These are phyloP conservation scores for Maconellicoccus hirsutus DNA, from an alignment of 1,140 invertebrate genomes.

Conservation along the genomic window DNA sequence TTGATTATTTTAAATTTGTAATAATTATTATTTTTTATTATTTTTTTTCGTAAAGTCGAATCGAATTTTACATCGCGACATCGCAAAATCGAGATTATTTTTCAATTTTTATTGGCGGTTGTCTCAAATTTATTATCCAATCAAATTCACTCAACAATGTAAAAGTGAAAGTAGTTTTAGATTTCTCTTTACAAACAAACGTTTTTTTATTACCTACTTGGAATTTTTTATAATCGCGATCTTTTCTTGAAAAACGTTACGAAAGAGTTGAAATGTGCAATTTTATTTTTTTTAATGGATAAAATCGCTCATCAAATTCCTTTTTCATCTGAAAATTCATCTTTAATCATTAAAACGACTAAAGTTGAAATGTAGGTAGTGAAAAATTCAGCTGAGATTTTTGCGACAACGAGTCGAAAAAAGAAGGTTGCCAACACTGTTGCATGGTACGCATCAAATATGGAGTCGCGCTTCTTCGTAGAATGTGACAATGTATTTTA, in stretches of 20 bases:
- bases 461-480: conserved; percentile 15
- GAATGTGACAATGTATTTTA: conserved; percentile 11
- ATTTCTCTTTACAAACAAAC: neutral
- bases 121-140: neutral
- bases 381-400: neutral
- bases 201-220: too few relatives aligned
- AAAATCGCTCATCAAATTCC: too few relatives aligned
- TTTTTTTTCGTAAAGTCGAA: too few relatives aligned
- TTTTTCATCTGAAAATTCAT: neutral
- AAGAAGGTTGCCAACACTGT: conserved; percentile 5
- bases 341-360: neutral
- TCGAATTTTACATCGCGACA: too few relatives aligned
- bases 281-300: neutral
- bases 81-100: too few relatives aligned
- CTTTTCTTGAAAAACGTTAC: too few relatives aligned
- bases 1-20: too few relatives aligned
- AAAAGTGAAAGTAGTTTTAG: neutral
- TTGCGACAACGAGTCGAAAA: neutral
- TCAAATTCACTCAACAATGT: neutral
- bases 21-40: too few relatives aligned
- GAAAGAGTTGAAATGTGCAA: too few relatives aligned
- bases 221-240: too few relatives aligned
- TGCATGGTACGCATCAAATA: conserved; percentile 14
- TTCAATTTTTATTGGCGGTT: neutral
- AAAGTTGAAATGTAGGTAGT: neutral